Conservation (phyloP, 2,113 vertebrate species). For the Zeus faber region DNA sequence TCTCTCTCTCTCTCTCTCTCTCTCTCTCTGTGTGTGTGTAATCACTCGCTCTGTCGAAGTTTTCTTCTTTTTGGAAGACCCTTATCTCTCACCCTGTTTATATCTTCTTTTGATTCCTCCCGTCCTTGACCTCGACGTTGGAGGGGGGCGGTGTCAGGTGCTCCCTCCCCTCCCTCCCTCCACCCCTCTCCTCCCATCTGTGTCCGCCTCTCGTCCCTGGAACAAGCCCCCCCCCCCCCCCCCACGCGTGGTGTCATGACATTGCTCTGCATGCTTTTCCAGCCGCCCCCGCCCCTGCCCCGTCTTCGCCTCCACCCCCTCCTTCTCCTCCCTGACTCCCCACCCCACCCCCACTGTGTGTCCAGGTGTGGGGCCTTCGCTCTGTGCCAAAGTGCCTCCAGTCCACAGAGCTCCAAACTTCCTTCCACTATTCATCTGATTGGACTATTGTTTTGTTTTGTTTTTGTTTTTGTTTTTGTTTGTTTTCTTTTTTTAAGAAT, state of each 20-base stretch:
- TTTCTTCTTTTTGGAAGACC: neutral
- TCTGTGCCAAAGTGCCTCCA: slow-evolving; percentile 72
- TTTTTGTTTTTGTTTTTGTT: slow-evolving; percentile 37
- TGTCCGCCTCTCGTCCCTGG: neutral
- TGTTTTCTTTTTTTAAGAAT: slow-evolving; percentile 39
- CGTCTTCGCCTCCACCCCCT: neutral
- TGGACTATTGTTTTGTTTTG: slow-evolving; percentile 34
- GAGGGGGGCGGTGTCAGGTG: too few species aligned
- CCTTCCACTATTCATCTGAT: slow-evolving; percentile 70
- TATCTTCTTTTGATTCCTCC: neutral
- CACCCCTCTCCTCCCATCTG: neutral
- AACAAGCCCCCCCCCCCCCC: neutral
- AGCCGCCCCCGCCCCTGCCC: neutral
- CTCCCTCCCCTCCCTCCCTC: neutral
- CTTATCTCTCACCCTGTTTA: neutral
- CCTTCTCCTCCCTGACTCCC: slow-evolving; percentile 1
- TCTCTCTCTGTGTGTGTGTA: too few species aligned
- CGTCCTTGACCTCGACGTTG: neutral
- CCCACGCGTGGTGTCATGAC: neutral
- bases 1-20: neutral
- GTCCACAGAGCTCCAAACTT: slow-evolving; percentile 69
- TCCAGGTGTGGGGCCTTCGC: slow-evolving; percentile 65
- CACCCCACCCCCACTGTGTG: slow-evolving; percentile 27
- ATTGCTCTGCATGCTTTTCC: neutral
- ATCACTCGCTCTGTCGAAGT: neutral